A percentile compares a stretch with the other conserved stretches of the same genome.
Conservation (phyloP, 1,140 invertebrate genomes). For the Trachymyrmex septentrionalis region DNA sequence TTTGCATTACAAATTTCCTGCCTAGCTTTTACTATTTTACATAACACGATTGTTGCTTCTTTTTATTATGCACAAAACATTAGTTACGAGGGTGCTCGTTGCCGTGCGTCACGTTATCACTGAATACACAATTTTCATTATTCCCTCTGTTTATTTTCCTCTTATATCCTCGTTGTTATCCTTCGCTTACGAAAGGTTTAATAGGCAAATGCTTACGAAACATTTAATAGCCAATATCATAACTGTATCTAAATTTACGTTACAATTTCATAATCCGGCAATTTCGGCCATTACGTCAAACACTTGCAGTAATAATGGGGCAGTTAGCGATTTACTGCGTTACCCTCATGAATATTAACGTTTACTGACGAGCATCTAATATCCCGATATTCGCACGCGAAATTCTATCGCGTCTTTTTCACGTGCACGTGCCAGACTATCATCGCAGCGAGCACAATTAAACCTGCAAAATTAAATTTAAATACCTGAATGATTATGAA, state of each 20-base stretch:
- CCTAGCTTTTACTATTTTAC: conserved; percentile 45
- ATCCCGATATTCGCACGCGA: conserved; percentile 1
- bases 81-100: neutral
- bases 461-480: neutral
- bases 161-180: conserved; percentile 13
- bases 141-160: neutral
- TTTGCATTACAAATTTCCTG: conserved; percentile 46
- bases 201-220: neutral
- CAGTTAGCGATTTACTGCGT: conserved; percentile 25
- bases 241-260: conserved; percentile 20
- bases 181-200: no score
- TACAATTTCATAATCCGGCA: conserved; percentile 35
- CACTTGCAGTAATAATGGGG: conserved; percentile 38
- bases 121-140: neutral
- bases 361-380: conserved; percentile 18
- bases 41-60: conserved; percentile 14
- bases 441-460: no score
- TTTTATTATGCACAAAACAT: neutral
- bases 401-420: conserved; percentile 3
- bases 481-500: neutral
- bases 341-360: conserved; percentile 51
- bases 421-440: neutral
- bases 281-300: conserved; percentile 20
- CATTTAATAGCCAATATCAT: conserved; percentile 17
- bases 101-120: neutral